Evolutionary conservation across 2,888 invertebrate genomes (phyloP).

Genomic region (Drosophila meridionalis): DNA sequence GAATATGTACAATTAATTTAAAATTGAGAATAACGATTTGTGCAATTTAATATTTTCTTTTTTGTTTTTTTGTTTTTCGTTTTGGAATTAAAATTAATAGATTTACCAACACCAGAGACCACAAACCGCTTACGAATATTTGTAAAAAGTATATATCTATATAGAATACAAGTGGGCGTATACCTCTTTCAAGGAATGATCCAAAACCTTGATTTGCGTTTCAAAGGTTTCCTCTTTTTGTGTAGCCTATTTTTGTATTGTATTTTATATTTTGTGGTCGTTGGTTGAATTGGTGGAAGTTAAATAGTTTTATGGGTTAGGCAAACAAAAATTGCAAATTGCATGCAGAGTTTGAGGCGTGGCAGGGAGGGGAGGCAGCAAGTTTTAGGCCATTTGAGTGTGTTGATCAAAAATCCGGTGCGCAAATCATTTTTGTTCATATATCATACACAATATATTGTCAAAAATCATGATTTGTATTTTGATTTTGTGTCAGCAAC

Average conservation of each 20-base stretch:
- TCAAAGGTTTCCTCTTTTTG: conserved; percentile 98
- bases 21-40: conserved; percentile 85
- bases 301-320: conserved; percentile 35
- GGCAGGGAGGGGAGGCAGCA: conserved; percentile 22
- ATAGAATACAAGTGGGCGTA: conserved; percentile 76
- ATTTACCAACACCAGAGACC: conserved; percentile 74
- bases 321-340: conserved; percentile 44
- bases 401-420: conserved; percentile 51
- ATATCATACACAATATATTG: conserved; percentile 17
- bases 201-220: conserved; percentile 95
- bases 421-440: conserved; percentile 27
- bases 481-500: conserved; percentile 35
- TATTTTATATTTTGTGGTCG: conserved; percentile 85
- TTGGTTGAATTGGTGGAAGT: conserved; percentile 48
- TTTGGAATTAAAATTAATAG: conserved; percentile 40
- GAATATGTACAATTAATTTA: conserved; percentile 82
- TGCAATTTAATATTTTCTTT: conserved; percentile 84
- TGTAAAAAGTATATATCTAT: conserved; percentile 17
- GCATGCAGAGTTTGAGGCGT: conserved; percentile 55
- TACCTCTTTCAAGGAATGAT: conserved; percentile 97
- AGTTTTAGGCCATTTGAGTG: conserved; percentile 23
- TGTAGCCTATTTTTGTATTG: conserved; percentile 89
- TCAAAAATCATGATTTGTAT: conserved; percentile 21
- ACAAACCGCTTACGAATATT: conserved; percentile 39
- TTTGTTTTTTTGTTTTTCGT: conserved; percentile 39